Evolutionary conservation across 2,888 invertebrate species (phyloP), one percentile per base, ranked within the genome.

Genomic region (Mongoloraphidia duomilia): DNA sequence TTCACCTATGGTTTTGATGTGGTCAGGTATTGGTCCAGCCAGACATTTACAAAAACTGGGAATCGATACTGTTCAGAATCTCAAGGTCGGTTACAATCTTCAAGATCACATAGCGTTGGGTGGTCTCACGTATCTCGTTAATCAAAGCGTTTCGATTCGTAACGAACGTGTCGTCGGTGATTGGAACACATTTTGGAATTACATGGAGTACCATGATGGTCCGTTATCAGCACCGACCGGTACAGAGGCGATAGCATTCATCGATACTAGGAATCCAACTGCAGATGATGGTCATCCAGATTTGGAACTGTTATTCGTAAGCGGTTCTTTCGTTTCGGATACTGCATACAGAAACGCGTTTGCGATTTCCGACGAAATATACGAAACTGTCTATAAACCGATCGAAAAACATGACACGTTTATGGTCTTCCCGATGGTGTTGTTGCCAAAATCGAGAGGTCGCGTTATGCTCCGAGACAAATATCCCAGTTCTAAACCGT

Each of bases 1-100:
- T 61, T 74, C 78, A 4, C 88, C 91, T 0, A 90, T 91, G 60
- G 63, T 92, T 9, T 72, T 91, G 8, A 84, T 90, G 86, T 63
- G 82, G 38, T 78, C 77, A 9, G 82, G 82, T 1, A 65, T 79
- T 10, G 70, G 73, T 3, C 73, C 73, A 0, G 64, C 62, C 47
- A 63, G 67, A 47, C 70, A 73, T 51, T 59, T 73, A 4, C 54
- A 60, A 46, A 56, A 61, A 43, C 54, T 65, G 34, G 61, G 63
- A 4, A 68, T 71, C 42, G 68, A 68, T 2, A 65, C 73, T 0
- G 59, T 83, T 35, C 62, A 66, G 41, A 69, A 75, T 56, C 58
- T 71, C 5, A 70, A 68, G 44, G 75, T 76, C 2, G 76, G 76
- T 5, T 63, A 67, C 55, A 74, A 74, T 53, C 60, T 75, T 4